Evolutionary conservation across 2,888 invertebrate species (phyloP).

Genomic region (Lasioglossum oenotherae): DNA sequence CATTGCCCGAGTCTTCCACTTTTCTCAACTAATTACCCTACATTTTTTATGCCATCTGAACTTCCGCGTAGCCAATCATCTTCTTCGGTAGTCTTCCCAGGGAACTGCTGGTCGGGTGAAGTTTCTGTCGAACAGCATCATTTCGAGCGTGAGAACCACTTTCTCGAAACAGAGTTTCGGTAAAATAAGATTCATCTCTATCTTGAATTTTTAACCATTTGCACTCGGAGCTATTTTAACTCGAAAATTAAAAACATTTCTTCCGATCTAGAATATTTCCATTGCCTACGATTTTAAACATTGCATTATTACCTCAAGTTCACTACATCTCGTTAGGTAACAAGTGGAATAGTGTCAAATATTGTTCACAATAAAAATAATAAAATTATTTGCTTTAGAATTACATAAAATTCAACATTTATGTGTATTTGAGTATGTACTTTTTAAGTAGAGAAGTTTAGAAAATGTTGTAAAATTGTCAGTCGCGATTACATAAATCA

Average conservation of each 20-base stretch:
- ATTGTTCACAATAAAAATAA: neutral
- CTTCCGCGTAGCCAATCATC: neutral
- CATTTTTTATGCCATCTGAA: neutral
- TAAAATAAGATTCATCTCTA: neutral
- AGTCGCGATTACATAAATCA: neutral
- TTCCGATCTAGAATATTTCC: too few species aligned
- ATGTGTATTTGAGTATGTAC: neutral
- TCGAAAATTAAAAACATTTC: too few species aligned
- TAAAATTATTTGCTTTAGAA: neutral
- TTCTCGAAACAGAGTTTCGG: neutral
- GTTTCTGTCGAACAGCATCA: neutral
- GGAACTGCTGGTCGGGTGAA: neutral
- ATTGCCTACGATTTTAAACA: too few species aligned
- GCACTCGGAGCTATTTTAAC: too few species aligned
- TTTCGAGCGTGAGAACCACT: neutral
- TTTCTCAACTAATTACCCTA: neutral
- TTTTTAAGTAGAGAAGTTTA: neutral
- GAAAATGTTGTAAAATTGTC: neutral
- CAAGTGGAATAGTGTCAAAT: neutral
- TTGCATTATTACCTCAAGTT: neutral
- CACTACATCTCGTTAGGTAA: neutral
- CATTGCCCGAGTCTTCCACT: neutral
- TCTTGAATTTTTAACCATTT: neutral
- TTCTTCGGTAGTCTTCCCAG: neutral
- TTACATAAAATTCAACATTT: neutral